Evolutionary conservation across 2,888 invertebrate genomes (phyloP), one percentile per base, ranked within the genome.

Genomic region (Xanthia togata): DNA sequence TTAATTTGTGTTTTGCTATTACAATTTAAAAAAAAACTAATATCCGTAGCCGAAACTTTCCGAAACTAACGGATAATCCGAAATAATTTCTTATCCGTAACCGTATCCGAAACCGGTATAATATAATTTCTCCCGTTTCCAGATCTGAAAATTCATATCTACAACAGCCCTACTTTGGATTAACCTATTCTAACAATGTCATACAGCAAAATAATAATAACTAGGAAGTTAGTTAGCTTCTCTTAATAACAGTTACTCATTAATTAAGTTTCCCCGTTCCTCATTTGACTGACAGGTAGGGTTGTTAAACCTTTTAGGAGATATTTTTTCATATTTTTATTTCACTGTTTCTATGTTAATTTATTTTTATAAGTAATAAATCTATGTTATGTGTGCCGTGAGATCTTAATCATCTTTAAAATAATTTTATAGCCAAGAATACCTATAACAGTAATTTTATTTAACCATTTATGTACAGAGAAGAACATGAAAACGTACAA

Each of bases 251-350:
- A 57, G 50, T 64, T 31, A 14, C 35, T 78, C 83, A 79, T 82
- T 79, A 78, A 78, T 64, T 59, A 50, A 68, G 3, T 31, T 78
- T 68, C 0, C 35, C 35, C 23, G n/a, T 23, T 5, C 26, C 8
- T 50, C 3, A 41, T 23, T 76, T 69, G 63, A 82, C 35, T 78
- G 69, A 78, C n/a, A 64, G 14, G 20, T 78, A 79, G 79, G 79
- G 83, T 64, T 79, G 78, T 83, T 83, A 78, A 76, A 76, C 11
- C 5, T 14, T 5, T 2, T 11, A 31, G 0, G 6, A 8, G 3
- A 31, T 17, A 3, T 23, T 57, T 26, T 12, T 70, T 81, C 0
- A 0, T 17, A 4, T 65, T 23, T 38, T 0, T 4, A 0, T 41
- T 35, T 38, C 1, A 3, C 1, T 26, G 31, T 31, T 31, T 31